A percentile compares a stretch with the other conserved stretches of the same genome.
Conservation (phyloP, 2,888 invertebrate species). For the Cephus sareptanus region DNA sequence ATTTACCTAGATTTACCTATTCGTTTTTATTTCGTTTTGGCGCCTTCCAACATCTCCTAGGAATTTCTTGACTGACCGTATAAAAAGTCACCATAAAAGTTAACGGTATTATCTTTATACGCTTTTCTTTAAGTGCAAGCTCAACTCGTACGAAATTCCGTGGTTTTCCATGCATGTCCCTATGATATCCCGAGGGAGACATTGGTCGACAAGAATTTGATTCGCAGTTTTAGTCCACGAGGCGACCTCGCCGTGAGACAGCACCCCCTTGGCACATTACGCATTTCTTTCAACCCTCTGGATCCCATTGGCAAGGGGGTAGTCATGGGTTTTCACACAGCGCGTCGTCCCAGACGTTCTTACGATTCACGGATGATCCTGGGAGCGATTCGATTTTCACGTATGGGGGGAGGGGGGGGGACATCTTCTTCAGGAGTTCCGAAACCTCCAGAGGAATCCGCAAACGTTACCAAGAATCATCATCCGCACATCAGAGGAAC, state of each 20-base stretch:
- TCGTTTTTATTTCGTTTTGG: not conserved
- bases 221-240: not conserved
- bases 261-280: not conserved
- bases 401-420: not conserved
- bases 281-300: not conserved
- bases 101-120: not conserved
- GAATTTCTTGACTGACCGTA: not conserved
- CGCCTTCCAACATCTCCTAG: not conserved
- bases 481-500: not conserved
- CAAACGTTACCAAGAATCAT: not conserved
- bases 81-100: not conserved
- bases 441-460: not conserved
- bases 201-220: not conserved
- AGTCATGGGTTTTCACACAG: not conserved
- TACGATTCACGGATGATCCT: not conserved
- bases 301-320: not conserved
- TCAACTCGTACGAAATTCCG: not conserved
- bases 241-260: not conserved
- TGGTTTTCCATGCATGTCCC: not conserved
- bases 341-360: not conserved
- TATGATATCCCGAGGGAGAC: not conserved
- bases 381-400: not conserved
- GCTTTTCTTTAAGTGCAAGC: not conserved
- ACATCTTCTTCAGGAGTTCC: not conserved
- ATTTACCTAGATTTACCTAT: not conserved